Evolutionary conservation across 2,888 invertebrate species (phyloP).

Genomic region (Lacanobia oleracea): DNA sequence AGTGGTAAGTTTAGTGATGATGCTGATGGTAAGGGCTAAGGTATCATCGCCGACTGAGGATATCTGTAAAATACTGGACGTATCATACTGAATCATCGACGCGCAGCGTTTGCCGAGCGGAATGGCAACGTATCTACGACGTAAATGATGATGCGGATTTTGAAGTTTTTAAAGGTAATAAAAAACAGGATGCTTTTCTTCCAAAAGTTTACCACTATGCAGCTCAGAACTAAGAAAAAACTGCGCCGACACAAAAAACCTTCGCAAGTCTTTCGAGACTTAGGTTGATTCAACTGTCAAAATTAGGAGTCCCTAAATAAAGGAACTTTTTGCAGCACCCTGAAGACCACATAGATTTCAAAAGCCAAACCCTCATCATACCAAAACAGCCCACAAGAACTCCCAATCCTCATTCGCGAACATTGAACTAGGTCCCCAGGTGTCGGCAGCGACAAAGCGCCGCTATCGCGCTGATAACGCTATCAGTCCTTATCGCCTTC

Average conservation of each 20-base stretch:
- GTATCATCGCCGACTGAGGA: too few species aligned
- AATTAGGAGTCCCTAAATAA: neutral
- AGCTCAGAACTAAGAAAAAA: neutral
- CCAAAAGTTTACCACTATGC: too few species aligned
- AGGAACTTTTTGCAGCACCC: neutral
- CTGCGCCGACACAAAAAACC: neutral
- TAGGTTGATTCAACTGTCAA: neutral
- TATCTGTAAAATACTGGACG: too few species aligned
- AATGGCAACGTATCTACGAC: too few species aligned
- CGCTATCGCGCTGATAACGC: constrained; percentile 73
- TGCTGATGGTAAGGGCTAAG: too few species aligned
- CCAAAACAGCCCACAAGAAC: constrained; percentile 14
- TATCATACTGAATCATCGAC: too few species aligned
- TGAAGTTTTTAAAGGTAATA: too few species aligned
- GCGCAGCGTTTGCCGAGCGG: too few species aligned
- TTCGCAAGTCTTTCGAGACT: neutral
- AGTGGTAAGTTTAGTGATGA: too few species aligned
- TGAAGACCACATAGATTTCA: neutral
- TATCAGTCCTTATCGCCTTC: constrained; percentile 78
- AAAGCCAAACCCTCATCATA: neutral
- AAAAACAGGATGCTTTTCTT: too few species aligned
- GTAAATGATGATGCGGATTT: too few species aligned
- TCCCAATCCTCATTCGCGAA: constrained; percentile 44
- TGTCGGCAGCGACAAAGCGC: constrained; percentile 65
- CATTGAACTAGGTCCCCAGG: constrained; percentile 62